Evolutionary conservation across 2,797 vertebrate genomes (phyloP).

Genomic region (Sternarchorhynchus goeldii): DNA sequence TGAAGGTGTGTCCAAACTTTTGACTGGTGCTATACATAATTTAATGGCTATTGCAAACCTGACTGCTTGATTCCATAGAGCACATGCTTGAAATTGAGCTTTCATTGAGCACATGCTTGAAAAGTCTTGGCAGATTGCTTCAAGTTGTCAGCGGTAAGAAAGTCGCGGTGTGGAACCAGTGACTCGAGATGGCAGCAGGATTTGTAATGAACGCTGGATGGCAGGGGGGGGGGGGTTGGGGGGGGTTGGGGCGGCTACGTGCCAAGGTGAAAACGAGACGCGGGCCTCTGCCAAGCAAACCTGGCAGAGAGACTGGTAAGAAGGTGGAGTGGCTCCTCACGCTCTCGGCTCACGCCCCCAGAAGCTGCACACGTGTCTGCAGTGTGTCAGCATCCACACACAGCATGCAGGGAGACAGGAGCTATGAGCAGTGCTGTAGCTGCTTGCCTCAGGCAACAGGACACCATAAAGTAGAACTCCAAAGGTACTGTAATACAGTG

Average conservation of each 20-base stretch:
- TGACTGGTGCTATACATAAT: too few relatives aligned
- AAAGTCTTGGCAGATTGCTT: constrained; percentile 24
- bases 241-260: constrained; percentile 20
- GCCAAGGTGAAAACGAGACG: constrained; percentile 49
- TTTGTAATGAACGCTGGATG: constrained; percentile 49
- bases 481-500: background rate
- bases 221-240: constrained; percentile 14
- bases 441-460: background rate
- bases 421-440: background rate
- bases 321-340: constrained; percentile 27
- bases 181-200: constrained; percentile 21
- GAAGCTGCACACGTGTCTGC: constrained; percentile 44
- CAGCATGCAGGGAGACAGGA: constrained; percentile 30
- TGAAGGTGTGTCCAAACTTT: too few relatives aligned
- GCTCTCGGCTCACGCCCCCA: constrained; percentile 38
- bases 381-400: constrained; percentile 32
- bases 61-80: too few relatives aligned
- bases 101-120: constrained; percentile 12
- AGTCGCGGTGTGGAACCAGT: constrained; percentile 38
- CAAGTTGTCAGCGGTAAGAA: constrained; percentile 34
- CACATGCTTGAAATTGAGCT: too few relatives aligned
- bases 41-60: too few relatives aligned
- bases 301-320: constrained; percentile 18
- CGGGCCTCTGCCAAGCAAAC: constrained; percentile 42
- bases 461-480: background rate